Base-by-base conservation (phyloP, 2,888 invertebrate species). In the Creontiades dilutus region DNA sequence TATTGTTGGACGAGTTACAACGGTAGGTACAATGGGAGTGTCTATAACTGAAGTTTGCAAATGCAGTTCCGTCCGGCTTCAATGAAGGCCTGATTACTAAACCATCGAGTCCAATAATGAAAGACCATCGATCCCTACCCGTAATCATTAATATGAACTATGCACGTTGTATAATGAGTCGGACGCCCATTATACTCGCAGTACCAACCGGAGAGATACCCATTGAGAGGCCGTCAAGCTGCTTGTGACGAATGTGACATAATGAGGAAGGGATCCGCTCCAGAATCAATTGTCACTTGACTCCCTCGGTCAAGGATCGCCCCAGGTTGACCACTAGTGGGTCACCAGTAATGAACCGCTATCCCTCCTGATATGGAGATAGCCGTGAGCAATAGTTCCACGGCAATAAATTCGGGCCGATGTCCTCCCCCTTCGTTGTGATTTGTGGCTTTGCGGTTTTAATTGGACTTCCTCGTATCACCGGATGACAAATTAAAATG, bases 211-310 rank as follows among this genome's bases (percentile, higher is more conserved):
- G 16, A 5, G 52, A 52, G 52, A 16, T 52, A 12, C 3, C 52
- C 16, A 52, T 52, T 52, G 52, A 5, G 52, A 52, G 52, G 11
- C 5, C 52, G 52, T 68, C 68, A 23, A 7, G 19, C 5, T 19
- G 68, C n/a, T 23, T 12, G 78, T 78, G 78, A 78, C 78, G 37
- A 78, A 78, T 78, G 78, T 78, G 78, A 78, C 78, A 78, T 78
- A 78, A 78, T 78, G 78, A 78, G 78, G 78, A 78, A 78, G 78
- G 47, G 78, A 78, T 47, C 78, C 19, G 68, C 68, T 19, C 19
- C 46, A 16, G 47, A 46, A 78, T 78, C 78, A 78, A 78, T 78
- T 78, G 78, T 78, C 78, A 46, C 78, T 78, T 78, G 78, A 78
- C 78, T 78, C 78, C 19, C n/a, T 47, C 47, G 78, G 78, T 47